These are phyloP conservation scores for Bathynomus jamesi DNA, from an alignment of 1,140 invertebrate genomes.

Conservation along the genomic window DNA sequence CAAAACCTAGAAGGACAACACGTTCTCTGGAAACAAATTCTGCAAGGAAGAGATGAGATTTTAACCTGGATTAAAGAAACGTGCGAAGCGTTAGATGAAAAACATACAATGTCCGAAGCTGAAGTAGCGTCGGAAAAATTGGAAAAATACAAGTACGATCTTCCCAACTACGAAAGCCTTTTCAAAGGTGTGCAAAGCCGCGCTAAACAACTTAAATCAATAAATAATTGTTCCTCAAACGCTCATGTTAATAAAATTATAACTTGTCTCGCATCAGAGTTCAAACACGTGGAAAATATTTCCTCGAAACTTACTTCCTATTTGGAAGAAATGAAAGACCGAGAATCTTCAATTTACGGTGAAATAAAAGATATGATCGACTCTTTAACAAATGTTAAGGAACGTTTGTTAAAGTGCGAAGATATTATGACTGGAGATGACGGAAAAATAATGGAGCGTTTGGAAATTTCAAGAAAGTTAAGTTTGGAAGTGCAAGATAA, in stretches of 20 bases:
- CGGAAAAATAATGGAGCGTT: constrained; percentile 65
- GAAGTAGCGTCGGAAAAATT: constrained; percentile 67
- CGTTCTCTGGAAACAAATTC: constrained; percentile 84
- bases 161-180: constrained; percentile 64
- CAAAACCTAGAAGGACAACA: constrained; percentile 77
- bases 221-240: constrained; percentile 64
- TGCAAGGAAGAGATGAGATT: constrained; percentile 72
- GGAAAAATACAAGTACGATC: constrained; percentile 74
- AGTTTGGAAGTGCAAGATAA: constrained; percentile 57
- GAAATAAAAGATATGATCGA: constrained; percentile 62
- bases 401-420: constrained; percentile 81
- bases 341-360: constrained; percentile 61
- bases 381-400: constrained; percentile 64
- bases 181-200: constrained; percentile 68
- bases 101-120: constrained; percentile 65
- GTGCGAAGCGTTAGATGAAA: constrained; percentile 61
- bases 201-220: constrained; percentile 65
- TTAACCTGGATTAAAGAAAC: constrained; percentile 74
- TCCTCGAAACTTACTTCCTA: constrained; percentile 66
- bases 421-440: constrained; percentile 83
- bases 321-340: constrained; percentile 59
- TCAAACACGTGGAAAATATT: constrained; percentile 61
- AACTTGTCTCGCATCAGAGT: constrained; percentile 64
- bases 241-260: constrained; percentile 60
- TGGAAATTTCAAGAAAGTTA: constrained; percentile 61